These are phyloP conservation scores for Acrobasis repandana DNA, from an alignment of 2,888 invertebrate species.

Conservation along the genomic window DNA sequence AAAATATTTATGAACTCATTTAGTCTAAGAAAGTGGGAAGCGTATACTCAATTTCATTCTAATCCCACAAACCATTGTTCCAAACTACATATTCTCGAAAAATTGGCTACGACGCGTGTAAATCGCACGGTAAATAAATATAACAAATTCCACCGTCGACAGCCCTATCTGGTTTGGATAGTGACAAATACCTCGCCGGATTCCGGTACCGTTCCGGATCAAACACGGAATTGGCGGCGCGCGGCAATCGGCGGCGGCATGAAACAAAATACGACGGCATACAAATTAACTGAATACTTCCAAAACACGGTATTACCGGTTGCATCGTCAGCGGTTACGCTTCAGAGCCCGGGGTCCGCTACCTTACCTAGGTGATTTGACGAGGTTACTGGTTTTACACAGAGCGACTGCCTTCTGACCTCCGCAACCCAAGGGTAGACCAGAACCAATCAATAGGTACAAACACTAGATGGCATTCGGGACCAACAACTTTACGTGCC, in stretches of 20 bases:
- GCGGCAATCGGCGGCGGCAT: background rate
- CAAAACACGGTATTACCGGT: background rate
- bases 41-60: too few relatives aligned
- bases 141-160: slow-evolving; percentile 1
- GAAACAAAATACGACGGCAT: slow-evolving; percentile 10
- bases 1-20: too few relatives aligned
- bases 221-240: slow-evolving; percentile 7
- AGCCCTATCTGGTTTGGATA: slow-evolving; percentile 17
- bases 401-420: too few relatives aligned
- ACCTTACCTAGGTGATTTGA: too few relatives aligned
- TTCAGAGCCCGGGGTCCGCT: too few relatives aligned
- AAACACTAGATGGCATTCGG: too few relatives aligned
- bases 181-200: slow-evolving; percentile 30
- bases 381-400: too few relatives aligned
- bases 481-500: too few relatives aligned
- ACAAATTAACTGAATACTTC: slow-evolving; percentile 6
- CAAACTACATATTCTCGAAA: background rate
- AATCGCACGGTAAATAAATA: slow-evolving; percentile 1
- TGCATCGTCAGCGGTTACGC: too few relatives aligned
- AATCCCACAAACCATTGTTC: background rate
- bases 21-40: too few relatives aligned
- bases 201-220: slow-evolving; percentile 21
- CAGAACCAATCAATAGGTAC: too few relatives aligned
- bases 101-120: background rate
- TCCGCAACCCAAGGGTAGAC: too few relatives aligned